A percentile compares a stretch with the other conserved stretches of the same genome.
These are phyloP conservation scores for Melieria crassipennis DNA, from an alignment of 2,888 invertebrate species.

Conservation along the genomic window DNA sequence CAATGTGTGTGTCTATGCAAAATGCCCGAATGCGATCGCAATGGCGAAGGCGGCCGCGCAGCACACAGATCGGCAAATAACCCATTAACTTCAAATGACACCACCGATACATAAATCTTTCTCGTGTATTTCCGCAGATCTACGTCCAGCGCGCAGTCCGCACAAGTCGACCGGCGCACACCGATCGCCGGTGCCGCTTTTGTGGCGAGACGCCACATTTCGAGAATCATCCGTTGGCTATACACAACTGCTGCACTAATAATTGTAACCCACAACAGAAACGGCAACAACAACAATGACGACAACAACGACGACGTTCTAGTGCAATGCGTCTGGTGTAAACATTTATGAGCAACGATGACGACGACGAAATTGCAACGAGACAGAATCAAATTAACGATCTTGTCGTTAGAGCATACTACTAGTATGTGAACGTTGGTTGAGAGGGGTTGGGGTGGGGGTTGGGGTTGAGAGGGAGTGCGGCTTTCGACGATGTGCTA, in stretches of 20 bases:
- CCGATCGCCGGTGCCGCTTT: background rate
- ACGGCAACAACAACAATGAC: slow-evolving; percentile 38
- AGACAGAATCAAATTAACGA: slow-evolving; percentile 62
- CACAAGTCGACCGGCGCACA: slow-evolving; percentile 13
- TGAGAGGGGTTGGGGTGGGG: no score
- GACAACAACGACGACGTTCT: slow-evolving; percentile 34
- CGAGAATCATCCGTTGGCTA: slow-evolving; percentile 3
- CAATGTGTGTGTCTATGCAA: slow-evolving; percentile 6
- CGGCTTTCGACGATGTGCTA: no score
- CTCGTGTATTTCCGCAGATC: slow-evolving; percentile 3
- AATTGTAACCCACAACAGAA: slow-evolving; percentile 40
- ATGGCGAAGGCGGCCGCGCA: slow-evolving; percentile 4
- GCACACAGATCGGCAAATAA: slow-evolving; percentile 46
- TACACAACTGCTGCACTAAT: slow-evolving; percentile 9
- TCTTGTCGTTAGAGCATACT: slow-evolving; percentile 48
- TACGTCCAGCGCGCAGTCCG: background rate
- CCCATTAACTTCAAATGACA: slow-evolving; percentile 62
- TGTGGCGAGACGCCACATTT: slow-evolving; percentile 12
- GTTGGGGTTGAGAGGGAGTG: no score
- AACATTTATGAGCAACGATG: slow-evolving; percentile 33
- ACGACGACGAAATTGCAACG: slow-evolving; percentile 42
- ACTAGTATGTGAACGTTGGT: slow-evolving; percentile 9
- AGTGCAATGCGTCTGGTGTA: background rate
- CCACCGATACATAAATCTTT: slow-evolving; percentile 58
- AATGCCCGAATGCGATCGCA: background rate